Evolutionary conservation across 2,797 vertebrate species (phyloP).

Genomic region (Podargus strigoides): DNA sequence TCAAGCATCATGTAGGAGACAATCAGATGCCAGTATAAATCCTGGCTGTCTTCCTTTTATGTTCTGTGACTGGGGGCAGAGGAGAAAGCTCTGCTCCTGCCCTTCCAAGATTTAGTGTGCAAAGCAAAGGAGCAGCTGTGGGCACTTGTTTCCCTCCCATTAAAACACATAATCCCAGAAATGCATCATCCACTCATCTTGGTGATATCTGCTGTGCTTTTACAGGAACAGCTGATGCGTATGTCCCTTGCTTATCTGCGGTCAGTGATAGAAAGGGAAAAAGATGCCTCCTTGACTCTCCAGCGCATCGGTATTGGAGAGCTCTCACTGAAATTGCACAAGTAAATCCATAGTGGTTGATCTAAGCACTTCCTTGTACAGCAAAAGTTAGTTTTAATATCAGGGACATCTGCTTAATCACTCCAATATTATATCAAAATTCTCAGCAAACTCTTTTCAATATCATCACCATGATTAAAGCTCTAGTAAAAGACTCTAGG

Average conservation of each 20-base stretch:
- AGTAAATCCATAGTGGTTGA: background rate
- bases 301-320: background rate
- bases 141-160: background rate
- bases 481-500: background rate
- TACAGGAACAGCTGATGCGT: fast-evolving
- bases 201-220: background rate
- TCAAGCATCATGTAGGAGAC: background rate
- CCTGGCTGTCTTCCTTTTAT: background rate
- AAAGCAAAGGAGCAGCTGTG: background rate
- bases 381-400: background rate
- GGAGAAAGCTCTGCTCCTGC: background rate
- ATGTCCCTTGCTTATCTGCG: background rate
- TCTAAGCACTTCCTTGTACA: background rate
- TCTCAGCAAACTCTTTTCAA: conserved; percentile 1
- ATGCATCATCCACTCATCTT: background rate
- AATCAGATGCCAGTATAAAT: background rate
- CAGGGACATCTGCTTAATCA: background rate
- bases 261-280: background rate
- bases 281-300: background rate
- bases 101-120: background rate
- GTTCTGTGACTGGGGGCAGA: background rate
- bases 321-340: background rate
- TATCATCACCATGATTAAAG: background rate
- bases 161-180: background rate
- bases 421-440: background rate